Conservation (phyloP, 2,888 invertebrate genomes). For the Parnassius orleans region DNA sequence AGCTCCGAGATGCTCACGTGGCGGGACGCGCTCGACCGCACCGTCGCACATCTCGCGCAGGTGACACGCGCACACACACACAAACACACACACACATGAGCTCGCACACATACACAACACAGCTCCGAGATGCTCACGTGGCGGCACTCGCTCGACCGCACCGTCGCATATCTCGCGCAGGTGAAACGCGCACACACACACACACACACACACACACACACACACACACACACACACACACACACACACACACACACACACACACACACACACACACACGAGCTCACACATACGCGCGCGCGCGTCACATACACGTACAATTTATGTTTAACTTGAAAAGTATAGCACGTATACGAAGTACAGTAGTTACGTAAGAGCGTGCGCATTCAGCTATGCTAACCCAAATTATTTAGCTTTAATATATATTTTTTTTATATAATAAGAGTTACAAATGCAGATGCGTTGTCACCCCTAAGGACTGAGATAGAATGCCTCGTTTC, state of each 20-base stretch:
- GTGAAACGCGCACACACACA: conserved; percentile 40
- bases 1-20: too few relatives aligned
- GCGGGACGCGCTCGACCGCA: too few relatives aligned
- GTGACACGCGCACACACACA: conserved; percentile 40
- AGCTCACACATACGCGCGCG: neutral
- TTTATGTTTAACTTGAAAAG: too few relatives aligned
- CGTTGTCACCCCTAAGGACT: too few relatives aligned
- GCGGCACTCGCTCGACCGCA: conserved; percentile 87
- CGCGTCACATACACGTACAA: too few relatives aligned
- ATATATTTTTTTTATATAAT: too few relatives aligned
- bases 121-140: conserved; percentile 91
- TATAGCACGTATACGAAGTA: too few relatives aligned
- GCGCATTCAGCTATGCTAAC: too few relatives aligned
- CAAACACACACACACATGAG: neutral
- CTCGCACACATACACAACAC: conserved; percentile 74
- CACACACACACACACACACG: neutral
- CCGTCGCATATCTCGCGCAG: conserved; percentile 87
- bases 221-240: neutral
- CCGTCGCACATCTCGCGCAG: conserved; percentile 66
- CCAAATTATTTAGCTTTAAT: too few relatives aligned
- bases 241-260: conserved; percentile 33
- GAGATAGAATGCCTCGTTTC: too few relatives aligned
- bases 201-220: neutral
- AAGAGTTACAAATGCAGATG: too few relatives aligned
- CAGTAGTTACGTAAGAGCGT: too few relatives aligned